Evolutionary conservation across 2,113 vertebrate species (phyloP).

Genomic region (Heterochromis multidens): DNA sequence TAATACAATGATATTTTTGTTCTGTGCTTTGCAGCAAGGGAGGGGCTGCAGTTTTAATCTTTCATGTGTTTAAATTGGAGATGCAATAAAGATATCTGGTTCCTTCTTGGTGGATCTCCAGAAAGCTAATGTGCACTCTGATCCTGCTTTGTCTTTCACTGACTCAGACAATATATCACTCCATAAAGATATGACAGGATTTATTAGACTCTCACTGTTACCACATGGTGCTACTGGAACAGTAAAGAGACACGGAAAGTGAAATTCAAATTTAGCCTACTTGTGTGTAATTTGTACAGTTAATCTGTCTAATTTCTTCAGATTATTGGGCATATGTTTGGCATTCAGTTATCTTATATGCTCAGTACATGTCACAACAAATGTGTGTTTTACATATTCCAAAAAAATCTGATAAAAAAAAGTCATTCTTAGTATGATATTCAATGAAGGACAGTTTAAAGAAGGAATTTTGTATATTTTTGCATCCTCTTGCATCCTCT

Average conservation of each 20-base stretch:
- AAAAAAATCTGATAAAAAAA: neutral
- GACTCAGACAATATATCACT: neutral
- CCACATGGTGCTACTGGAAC: neutral
- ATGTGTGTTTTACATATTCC: neutral
- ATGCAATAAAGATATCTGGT: constrained; percentile 42
- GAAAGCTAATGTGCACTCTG: neutral
- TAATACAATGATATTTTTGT: neutral
- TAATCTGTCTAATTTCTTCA: neutral
- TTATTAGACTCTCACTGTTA: neutral
- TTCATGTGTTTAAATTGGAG: constrained; percentile 26
- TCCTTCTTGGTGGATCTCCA: constrained; percentile 30
- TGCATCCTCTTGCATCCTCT: neutral
- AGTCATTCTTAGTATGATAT: neutral
- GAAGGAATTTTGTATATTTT: neutral
- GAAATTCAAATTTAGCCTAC: neutral
- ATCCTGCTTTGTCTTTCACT: neutral
- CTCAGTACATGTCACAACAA: neutral
- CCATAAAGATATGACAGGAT: neutral
- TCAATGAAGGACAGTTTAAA: neutral
- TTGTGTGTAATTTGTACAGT: neutral
- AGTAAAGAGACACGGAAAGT: neutral
- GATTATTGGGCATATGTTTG: neutral
- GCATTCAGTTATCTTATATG: neutral
- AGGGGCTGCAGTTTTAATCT: neutral
- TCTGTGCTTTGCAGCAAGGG: neutral